Evolutionary conservation across 2,797 vertebrate genomes (phyloP).

Genomic region (Muscicapa comitata): DNA sequence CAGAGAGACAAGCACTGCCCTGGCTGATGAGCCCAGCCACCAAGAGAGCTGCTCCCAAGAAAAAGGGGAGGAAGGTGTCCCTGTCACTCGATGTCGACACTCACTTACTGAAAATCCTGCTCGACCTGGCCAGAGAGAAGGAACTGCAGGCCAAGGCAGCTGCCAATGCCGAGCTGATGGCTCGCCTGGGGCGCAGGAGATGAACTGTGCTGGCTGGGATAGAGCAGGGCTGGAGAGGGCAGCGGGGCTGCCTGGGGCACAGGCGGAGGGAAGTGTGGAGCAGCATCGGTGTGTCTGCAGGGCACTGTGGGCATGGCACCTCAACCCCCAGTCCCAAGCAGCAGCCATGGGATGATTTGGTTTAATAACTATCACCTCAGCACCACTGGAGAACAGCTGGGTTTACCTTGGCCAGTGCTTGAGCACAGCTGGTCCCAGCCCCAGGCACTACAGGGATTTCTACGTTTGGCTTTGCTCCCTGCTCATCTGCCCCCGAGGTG

Average conservation of each 20-base stretch:
- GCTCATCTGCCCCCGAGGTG: rapidly evolving
- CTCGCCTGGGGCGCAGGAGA: slow-evolving; percentile 81
- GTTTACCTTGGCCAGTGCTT: not conserved
- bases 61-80: slow-evolving; percentile 77
- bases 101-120: slow-evolving; percentile 81
- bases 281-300: rapidly evolving
- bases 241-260: rapidly evolving
- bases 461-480: rapidly evolving
- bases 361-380: not conserved
- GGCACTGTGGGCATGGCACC: rapidly evolving
- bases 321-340: rapidly evolving
- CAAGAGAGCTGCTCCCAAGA: not conserved
- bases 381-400: rapidly evolving
- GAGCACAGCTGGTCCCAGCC: not conserved
- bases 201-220: not conserved
- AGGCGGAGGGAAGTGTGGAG: rapidly evolving
- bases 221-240: not conserved
- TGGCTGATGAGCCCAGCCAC: not conserved
- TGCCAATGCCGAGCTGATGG: slow-evolving; percentile 84
- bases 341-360: not conserved
- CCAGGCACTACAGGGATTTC: not conserved
- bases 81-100: slow-evolving; percentile 85
- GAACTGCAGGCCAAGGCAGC: slow-evolving; percentile 83
- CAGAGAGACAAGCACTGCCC: not conserved
- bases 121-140: slow-evolving; percentile 84